Evolutionary conservation across 2,113 vertebrate species (phyloP).

Genomic region (Halcyon malimbica): DNA sequence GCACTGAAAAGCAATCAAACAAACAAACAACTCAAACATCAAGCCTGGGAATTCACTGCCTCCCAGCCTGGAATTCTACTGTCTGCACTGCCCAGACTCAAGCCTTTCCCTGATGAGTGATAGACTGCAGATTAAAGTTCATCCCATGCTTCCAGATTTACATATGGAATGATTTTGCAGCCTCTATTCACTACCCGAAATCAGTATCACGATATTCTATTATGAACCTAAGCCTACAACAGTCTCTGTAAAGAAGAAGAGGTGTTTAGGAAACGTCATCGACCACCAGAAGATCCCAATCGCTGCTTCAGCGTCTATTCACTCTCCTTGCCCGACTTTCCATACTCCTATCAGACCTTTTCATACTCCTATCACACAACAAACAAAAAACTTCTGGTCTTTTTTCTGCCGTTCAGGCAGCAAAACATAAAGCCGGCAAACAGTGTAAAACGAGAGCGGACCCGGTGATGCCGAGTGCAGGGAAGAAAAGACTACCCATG

Average conservation of each 20-base stretch:
- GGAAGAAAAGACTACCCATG: fast-evolving
- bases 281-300: background rate
- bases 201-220: background rate
- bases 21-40: background rate
- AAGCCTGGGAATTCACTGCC: background rate
- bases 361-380: too few relatives aligned
- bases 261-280: background rate
- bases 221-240: background rate
- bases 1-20: background rate
- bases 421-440: fast-evolving
- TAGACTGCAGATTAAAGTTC: background rate
- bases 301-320: fast-evolving
- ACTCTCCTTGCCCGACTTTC: background rate
- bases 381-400: background rate
- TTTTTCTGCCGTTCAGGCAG: too few relatives aligned
- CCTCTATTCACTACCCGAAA: background rate
- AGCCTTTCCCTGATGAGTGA: background rate
- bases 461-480: too few relatives aligned
- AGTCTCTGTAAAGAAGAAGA: background rate
- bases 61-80: background rate
- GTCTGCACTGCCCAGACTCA: background rate
- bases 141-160: background rate
- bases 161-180: background rate
- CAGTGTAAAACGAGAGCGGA: fast-evolving
- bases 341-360: background rate